A percentile compares a stretch with the other conserved stretches of the same genome.
Evolutionary conservation across 2,113 vertebrate species (phyloP).

Genomic region (Setophaga petechia): DNA sequence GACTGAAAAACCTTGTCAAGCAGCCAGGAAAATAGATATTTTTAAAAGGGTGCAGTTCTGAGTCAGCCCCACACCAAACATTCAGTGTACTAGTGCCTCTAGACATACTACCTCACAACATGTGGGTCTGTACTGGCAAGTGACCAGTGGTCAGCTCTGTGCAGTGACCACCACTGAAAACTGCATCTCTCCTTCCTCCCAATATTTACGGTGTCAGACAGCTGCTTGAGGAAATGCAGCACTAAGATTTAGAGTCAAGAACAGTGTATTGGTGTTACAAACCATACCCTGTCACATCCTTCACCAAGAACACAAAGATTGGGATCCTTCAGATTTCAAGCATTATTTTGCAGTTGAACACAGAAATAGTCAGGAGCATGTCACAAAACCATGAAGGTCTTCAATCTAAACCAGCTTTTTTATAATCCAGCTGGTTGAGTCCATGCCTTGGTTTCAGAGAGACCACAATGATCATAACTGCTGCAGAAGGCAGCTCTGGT

Average conservation of each 20-base stretch:
- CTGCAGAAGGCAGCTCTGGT: background rate
- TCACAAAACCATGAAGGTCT: background rate
- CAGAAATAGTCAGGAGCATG: background rate
- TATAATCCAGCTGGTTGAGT: background rate
- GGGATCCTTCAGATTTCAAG: background rate
- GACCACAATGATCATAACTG: background rate
- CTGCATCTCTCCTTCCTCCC: background rate
- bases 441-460: background rate
- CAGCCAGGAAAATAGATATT: background rate
- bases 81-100: background rate
- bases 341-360: background rate
- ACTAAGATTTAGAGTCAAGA: constrained; percentile 1
- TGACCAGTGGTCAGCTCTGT: background rate
- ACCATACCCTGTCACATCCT: background rate
- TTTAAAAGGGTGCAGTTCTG: background rate
- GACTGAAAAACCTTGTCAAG: background rate
- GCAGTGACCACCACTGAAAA: background rate
- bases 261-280: background rate
- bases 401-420: background rate
- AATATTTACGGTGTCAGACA: background rate
- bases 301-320: background rate
- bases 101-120: accelerated
- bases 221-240: background rate
- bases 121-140: background rate
- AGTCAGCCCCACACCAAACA: background rate